Percentiles rank a stretch among this genome's conserved stretches.
Conservation (phyloP, 2,113 vertebrate genomes). For the Istiophorus platypterus region DNA sequence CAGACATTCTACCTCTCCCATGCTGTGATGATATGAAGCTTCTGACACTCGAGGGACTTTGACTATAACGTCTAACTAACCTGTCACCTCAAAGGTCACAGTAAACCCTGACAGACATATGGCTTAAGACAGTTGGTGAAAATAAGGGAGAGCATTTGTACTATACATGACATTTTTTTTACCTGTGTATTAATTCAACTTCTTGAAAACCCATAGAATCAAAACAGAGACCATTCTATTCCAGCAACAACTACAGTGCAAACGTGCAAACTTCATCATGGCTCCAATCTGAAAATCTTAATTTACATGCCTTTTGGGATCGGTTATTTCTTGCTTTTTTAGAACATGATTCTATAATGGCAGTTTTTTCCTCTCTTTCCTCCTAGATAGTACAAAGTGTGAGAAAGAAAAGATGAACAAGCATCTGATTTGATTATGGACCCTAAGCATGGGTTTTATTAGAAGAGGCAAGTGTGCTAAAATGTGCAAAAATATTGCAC, state of each 20-base stretch:
- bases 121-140: conserved; percentile 24
- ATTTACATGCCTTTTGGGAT: not conserved
- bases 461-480: conserved; percentile 3
- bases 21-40: conserved; percentile 34
- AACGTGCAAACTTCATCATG: not conserved
- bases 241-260: not conserved
- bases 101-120: conserved; percentile 6
- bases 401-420: conserved; percentile 37
- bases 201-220: not conserved
- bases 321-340: not conserved
- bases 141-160: conserved; percentile 22
- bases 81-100: conserved; percentile 54
- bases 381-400: not conserved
- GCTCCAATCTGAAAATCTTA: not conserved
- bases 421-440: conserved; percentile 40
- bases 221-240: not conserved
- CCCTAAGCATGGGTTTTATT: conserved; percentile 14
- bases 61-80: conserved; percentile 9
- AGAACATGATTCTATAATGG: not conserved
- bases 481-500: conserved; percentile 11
- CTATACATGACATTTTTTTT: conserved; percentile 7
- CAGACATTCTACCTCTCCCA: conserved; percentile 36
- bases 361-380: not conserved
- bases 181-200: not conserved
- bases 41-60: conserved; percentile 60